Conservation (phyloP, 53 echinoderm and acorn worm species). For the Holothuria leucospilota region DNA sequence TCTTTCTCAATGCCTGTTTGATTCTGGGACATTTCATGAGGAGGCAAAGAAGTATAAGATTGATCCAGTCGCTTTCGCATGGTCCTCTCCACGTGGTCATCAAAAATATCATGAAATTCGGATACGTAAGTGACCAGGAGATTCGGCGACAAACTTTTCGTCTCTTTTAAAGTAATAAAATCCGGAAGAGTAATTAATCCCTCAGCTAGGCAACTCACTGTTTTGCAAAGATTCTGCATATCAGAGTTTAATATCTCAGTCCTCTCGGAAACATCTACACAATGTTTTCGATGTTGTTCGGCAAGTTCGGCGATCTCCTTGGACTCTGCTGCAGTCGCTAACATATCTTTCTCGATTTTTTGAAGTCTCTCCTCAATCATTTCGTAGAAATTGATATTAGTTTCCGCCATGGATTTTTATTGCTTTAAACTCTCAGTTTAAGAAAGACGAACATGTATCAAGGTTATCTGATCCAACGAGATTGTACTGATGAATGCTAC, state of each 20-base stretch:
- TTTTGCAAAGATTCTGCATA: constrained; percentile 11
- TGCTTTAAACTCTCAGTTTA: too few species aligned
- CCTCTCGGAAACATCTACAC: too few species aligned
- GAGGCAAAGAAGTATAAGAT: neutral
- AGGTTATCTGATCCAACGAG: too few species aligned
- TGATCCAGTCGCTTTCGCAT: constrained; percentile 40
- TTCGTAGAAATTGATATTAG: neutral
- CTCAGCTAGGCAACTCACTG: constrained; percentile 2
- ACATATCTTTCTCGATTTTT: constrained; percentile 2
- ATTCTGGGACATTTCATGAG: neutral
- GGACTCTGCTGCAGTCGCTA: neutral
- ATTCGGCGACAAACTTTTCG: neutral
- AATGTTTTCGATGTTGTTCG: too few species aligned
- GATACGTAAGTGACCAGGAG: constrained; percentile 5
- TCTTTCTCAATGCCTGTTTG: constrained; percentile 5
- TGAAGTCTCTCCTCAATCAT: constrained; percentile 4
- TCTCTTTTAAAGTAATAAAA: neutral
- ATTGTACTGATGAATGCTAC: too few species aligned
- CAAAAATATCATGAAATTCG: constrained; percentile 22
- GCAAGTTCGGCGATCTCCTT: too few species aligned
- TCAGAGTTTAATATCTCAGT: neutral
- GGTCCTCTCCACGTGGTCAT: constrained; percentile 29
- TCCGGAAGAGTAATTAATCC: neutral
- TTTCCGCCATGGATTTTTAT: neutral
- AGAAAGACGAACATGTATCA: too few species aligned